Evolutionary conservation across 2,113 vertebrate genomes (phyloP), one percentile per base, ranked within the genome.

Genomic region (Entelurus aequoreus): DNA sequence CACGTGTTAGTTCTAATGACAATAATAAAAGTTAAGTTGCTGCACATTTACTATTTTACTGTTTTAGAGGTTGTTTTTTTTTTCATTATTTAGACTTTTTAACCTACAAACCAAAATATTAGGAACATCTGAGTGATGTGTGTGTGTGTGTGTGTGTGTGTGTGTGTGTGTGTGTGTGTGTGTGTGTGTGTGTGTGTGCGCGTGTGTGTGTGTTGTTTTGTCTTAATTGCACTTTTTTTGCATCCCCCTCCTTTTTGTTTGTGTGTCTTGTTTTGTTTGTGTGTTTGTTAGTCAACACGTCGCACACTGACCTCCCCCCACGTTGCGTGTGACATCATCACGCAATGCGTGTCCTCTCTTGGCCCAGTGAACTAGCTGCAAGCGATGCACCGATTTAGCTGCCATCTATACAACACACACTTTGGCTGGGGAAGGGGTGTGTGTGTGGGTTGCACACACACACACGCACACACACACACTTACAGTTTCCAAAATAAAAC

Each of bases 311-410:
- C 40, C 19, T n/a, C 10, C 21, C 62, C 44, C 60, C 72, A 67
- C 60, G 10, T 84, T 84, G 84, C 84, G 80, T 84, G 85, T 89
- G 87, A 85, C 88, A 88, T 88, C 87, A 89, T 86, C 86, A 87
- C 82, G 85, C 84, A 80, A 84, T 78, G 49, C 74, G 78, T 87
- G 87, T 88, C 85, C 84, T 86, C 83, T 66, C 72, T 65, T 91
- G 90, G 81, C 88, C 88, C 78, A 90, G 79, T 90, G 89, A 90
- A 89, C 89, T 84, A 75, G 78, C 86, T 85, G 71, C 72, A 66
- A 78, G 81, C 80, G 68, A 67, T 82, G 77, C 75, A 75, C 71
- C 77, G 71, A 81, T 85, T 72, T 72, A 77, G 55, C 55, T 21
- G 77, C 74, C 7, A 69, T 74, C 75, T 74, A 28, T 28, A 77